Conservation (phyloP, 2,888 invertebrate species). For the Pherbina coryleti region DNA sequence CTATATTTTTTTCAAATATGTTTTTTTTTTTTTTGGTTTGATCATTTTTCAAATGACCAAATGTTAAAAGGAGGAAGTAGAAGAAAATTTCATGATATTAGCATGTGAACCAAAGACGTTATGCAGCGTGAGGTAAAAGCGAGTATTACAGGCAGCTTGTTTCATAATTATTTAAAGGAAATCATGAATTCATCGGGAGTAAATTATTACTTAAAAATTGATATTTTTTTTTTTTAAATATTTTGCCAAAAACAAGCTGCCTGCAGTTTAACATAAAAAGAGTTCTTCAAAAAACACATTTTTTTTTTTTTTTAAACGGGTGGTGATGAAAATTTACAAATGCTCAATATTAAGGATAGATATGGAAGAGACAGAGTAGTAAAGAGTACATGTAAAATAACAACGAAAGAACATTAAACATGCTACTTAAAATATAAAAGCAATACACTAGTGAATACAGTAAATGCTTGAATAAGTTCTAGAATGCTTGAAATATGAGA, state of each 20-base stretch:
- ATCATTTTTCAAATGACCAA: neutral
- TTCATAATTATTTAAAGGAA: too few species aligned
- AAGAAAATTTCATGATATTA: neutral
- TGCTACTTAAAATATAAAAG: neutral
- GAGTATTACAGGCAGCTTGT: too few species aligned
- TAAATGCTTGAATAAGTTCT: neutral
- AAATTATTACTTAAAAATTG: too few species aligned
- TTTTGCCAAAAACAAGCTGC: neutral
- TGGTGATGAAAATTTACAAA: conserved; percentile 16
- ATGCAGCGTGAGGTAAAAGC: neutral
- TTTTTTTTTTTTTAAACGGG: conserved; percentile 3
- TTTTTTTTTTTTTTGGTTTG: too few species aligned
- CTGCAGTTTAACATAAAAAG: neutral
- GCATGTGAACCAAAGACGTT: neutral
- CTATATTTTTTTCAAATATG: conserved; percentile 73
- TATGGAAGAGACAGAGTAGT: neutral
- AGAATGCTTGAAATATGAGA: too few species aligned
- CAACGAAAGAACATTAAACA: neutral
- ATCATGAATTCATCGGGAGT: too few species aligned
- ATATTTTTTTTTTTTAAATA: too few species aligned
- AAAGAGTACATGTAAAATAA: neutral
- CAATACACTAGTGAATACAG: too few species aligned
- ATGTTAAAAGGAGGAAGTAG: neutral
- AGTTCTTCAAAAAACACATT: conserved; percentile 38
- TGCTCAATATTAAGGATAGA: neutral